A percentile compares a stretch with the other conserved stretches of the same genome.
These are phyloP conservation scores for Notiomystis cincta DNA, from an alignment of 2,113 vertebrate species.

Conservation along the genomic window DNA sequence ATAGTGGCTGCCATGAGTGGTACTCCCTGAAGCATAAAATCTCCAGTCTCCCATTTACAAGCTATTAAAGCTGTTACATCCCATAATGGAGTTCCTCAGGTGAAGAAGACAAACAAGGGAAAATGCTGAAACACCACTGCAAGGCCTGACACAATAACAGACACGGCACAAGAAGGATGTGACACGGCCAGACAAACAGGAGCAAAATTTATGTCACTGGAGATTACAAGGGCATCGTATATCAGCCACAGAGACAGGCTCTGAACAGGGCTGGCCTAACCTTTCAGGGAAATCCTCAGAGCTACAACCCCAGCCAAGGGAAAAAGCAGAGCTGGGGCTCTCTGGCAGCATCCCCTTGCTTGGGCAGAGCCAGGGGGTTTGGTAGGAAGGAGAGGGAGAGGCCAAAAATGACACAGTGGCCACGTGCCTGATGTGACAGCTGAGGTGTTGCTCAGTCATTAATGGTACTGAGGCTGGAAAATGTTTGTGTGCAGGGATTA, in stretches of 20 bases:
- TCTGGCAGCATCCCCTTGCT: accelerated
- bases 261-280: neutral
- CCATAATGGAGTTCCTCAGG: conserved; percentile 49
- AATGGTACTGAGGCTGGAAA: accelerated
- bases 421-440: neutral
- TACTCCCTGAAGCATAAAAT: neutral
- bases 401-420: accelerated
- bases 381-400: neutral
- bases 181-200: conserved; percentile 48
- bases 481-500: neutral
- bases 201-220: conserved; percentile 40
- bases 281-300: neutral
- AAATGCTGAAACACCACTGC: neutral
- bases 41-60: neutral
- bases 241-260: neutral
- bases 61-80: conserved; percentile 41
- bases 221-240: conserved; percentile 36
- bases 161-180: conserved; percentile 11
- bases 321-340: neutral
- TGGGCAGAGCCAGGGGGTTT: accelerated
- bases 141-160: conserved; percentile 25
- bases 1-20: neutral
- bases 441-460: neutral
- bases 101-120: conserved; percentile 40
- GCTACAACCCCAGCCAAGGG: neutral